Percentiles rank a stretch among this genome's conserved stretches.
phyloP scores from a whole-genome alignment of 1,140 invertebrate species.

The Rhyzopertha dominica region DNA sequence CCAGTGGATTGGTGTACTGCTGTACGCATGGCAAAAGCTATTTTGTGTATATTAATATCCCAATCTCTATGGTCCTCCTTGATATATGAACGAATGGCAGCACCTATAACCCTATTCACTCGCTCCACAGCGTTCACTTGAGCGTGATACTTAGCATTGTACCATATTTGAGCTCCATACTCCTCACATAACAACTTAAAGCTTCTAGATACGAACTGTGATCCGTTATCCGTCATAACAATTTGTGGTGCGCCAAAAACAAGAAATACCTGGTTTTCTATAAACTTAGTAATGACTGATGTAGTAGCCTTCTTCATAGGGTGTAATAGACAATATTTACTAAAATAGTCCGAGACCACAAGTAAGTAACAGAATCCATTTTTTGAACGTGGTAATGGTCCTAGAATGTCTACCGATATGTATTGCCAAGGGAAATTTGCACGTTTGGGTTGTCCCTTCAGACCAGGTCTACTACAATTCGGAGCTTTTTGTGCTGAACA shows the following conservation, averaged over 20 bases:
- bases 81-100: constrained; percentile 9
- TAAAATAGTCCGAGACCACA: constrained; percentile 10
- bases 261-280: constrained; percentile 8
- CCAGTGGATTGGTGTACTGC: no score
- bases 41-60: neutral
- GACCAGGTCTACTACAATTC: no score
- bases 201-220: neutral
- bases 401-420: constrained; percentile 8
- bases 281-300: neutral
- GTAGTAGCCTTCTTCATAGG: constrained; percentile 5
- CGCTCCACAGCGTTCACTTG: constrained; percentile 4
- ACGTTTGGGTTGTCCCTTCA: constrained; percentile 10
- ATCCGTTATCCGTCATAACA: constrained; percentile 3
- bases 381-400: constrained; percentile 8
- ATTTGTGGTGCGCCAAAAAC: constrained; percentile 6
- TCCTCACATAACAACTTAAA: constrained; percentile 3
- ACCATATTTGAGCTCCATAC: neutral
- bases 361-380: constrained; percentile 3
- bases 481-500: neutral
- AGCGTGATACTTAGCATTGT: neutral
- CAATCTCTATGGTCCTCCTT: neutral
- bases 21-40: neutral
- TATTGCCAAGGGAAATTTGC: constrained; percentile 10
- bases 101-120: neutral
- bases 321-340: constrained; percentile 8